phyloP scores from a whole-genome alignment of 2,113 vertebrate genomes.

The Dipodomys stephensi region DNA sequence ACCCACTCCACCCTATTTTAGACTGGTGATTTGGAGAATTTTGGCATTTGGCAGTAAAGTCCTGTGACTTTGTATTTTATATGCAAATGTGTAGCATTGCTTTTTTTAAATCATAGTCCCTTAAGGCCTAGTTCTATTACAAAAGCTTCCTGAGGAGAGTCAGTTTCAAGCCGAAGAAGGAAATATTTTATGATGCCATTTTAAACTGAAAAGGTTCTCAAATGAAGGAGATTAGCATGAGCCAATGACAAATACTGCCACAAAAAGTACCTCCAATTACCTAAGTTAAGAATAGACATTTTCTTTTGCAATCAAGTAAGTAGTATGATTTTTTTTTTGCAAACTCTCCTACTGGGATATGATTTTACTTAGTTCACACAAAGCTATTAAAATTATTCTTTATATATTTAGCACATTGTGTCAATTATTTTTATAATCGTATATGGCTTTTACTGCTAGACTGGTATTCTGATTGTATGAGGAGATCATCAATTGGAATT shows the following conservation, averaged over 20 bases:
- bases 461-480: constrained; percentile 19
- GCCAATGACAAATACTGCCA: neutral
- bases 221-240: constrained; percentile 21
- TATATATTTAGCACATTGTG: neutral
- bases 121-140: neutral
- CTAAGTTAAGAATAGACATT: neutral
- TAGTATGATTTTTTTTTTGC: constrained; percentile 42
- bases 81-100: neutral
- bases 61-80: constrained; percentile 47
- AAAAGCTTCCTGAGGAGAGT: constrained; percentile 40
- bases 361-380: constrained; percentile 58
- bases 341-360: constrained; percentile 34
- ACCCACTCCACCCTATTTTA: constrained; percentile 25
- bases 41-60: constrained; percentile 50
- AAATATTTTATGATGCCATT: constrained; percentile 44
- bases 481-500: constrained; percentile 2
- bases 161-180: constrained; percentile 19
- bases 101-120: constrained; percentile 5
- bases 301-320: constrained; percentile 41
- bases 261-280: neutral
- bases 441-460: neutral
- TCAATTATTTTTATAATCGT: constrained; percentile 1
- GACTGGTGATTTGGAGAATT: constrained; percentile 37
- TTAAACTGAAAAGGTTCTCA: constrained; percentile 57
- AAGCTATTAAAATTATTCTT: constrained; percentile 40